These are phyloP conservation scores for Crotalus helleri DNA, from an alignment of 2,113 vertebrate genomes.

Conservation along the genomic window DNA sequence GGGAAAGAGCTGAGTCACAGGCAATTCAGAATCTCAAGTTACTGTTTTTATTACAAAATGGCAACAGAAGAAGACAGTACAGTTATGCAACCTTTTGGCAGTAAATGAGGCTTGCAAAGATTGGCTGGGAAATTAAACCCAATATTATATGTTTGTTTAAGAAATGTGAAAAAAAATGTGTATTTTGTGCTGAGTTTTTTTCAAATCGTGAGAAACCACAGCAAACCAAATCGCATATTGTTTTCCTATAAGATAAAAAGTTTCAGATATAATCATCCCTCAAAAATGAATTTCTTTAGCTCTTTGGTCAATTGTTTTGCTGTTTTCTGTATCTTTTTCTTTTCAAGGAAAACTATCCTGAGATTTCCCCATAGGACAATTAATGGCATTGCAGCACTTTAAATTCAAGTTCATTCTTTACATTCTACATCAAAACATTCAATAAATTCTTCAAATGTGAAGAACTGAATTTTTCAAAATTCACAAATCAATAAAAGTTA, in stretches of 20 bases:
- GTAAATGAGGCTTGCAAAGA: not conserved
- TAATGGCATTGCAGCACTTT: not conserved
- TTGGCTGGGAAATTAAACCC: not conserved
- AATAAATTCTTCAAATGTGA: not conserved
- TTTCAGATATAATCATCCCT: not conserved
- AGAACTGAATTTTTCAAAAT: slow-evolving; percentile 44
- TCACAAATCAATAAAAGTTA: slow-evolving; percentile 13
- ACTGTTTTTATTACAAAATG: not conserved
- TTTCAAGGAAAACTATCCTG: not conserved
- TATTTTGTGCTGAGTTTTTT: not conserved
- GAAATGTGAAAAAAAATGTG: not conserved
- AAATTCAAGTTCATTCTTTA: not conserved
- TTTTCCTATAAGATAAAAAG: not conserved
- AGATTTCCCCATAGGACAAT: not conserved
- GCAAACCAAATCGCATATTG: not conserved
- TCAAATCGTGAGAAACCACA: not conserved
- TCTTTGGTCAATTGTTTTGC: not conserved
- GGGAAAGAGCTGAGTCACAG: not conserved
- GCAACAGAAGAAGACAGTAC: not conserved
- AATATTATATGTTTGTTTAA: not conserved
- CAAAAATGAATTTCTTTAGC: not conserved
- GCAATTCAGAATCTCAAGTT: not conserved
- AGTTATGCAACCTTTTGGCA: not conserved
- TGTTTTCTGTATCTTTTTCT: not conserved
- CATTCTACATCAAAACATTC: not conserved